Evolutionary conservation across 2,888 invertebrate species (phyloP).

Genomic region (Agrotis clavis): DNA sequence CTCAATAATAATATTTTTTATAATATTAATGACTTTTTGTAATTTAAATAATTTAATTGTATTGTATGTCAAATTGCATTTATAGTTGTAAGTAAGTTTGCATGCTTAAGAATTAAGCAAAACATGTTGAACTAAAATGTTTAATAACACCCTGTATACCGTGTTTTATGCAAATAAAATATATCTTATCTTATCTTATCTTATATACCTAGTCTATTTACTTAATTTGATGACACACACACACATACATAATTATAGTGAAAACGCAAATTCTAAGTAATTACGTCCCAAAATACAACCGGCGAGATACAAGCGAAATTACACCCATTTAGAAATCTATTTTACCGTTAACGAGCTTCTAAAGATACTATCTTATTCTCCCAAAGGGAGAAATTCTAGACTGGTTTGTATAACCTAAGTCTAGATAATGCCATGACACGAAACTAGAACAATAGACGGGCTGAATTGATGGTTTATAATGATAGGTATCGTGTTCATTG

Average conservation of each 20-base stretch:
- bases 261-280: conserved; percentile 26
- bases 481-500: conserved; percentile 38
- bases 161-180: too few relatives aligned
- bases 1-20: too few relatives aligned
- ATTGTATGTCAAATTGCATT: too few relatives aligned
- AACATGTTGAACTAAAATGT: too few relatives aligned
- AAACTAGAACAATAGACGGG: conserved; percentile 42
- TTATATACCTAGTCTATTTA: too few relatives aligned
- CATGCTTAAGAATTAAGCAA: too few relatives aligned
- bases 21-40: too few relatives aligned
- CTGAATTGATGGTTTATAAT: conserved; percentile 28
- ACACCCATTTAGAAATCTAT: conserved; percentile 49
- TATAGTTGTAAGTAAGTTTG: too few relatives aligned
- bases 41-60: too few relatives aligned
- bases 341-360: conserved; percentile 22
- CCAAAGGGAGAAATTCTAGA: conserved; percentile 5
- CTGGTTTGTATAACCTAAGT: conserved; percentile 27
- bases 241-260: background rate
- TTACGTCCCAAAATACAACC: conserved; percentile 19
- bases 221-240: too few relatives aligned
- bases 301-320: conserved; percentile 26
- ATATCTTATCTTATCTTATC: too few relatives aligned
- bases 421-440: conserved; percentile 35
- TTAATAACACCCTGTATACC: too few relatives aligned
- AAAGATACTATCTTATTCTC: conserved; percentile 34